Evolutionary conservation across 2,113 vertebrate species (phyloP).

Genomic region (Macaca nemestrina): DNA sequence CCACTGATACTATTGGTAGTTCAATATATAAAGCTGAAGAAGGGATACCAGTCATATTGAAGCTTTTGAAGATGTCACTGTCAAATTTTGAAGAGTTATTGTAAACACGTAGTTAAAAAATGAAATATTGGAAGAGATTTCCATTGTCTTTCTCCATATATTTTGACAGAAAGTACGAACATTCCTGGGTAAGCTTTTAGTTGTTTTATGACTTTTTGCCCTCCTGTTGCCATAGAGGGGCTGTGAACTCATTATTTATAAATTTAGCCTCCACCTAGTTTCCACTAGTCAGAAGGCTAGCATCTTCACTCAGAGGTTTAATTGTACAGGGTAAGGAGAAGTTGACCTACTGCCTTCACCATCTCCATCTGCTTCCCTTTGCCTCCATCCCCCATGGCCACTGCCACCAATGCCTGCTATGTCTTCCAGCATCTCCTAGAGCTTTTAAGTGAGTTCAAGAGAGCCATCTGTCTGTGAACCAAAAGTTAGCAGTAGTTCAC

Average conservation of each 20-base stretch:
- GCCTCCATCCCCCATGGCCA: background rate
- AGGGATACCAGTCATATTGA: background rate
- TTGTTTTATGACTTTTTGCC: background rate
- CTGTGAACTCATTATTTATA: background rate
- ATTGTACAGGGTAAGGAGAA: background rate
- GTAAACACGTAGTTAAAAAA: constrained; percentile 41
- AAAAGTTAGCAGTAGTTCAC: background rate
- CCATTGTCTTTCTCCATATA: background rate
- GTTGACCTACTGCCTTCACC: background rate
- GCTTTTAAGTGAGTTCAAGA: background rate
- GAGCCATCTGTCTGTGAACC: background rate
- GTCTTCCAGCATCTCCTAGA: background rate
- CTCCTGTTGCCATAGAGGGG: background rate
- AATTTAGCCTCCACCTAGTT: background rate
- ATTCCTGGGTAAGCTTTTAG: background rate
- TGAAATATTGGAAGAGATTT: background rate
- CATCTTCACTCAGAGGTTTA: background rate
- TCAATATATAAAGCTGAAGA: background rate
- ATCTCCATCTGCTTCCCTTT: background rate
- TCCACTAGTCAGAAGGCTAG: background rate
- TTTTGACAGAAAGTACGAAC: constrained; percentile 17
- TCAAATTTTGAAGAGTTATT: constrained; percentile 12
- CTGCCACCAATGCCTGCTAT: background rate
- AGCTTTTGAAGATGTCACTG: constrained; percentile 29
- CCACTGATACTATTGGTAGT: background rate